Evolutionary conservation across 2,888 invertebrate genomes (phyloP), one percentile per base, ranked within the genome.

Genomic region (Thecophora atra): DNA sequence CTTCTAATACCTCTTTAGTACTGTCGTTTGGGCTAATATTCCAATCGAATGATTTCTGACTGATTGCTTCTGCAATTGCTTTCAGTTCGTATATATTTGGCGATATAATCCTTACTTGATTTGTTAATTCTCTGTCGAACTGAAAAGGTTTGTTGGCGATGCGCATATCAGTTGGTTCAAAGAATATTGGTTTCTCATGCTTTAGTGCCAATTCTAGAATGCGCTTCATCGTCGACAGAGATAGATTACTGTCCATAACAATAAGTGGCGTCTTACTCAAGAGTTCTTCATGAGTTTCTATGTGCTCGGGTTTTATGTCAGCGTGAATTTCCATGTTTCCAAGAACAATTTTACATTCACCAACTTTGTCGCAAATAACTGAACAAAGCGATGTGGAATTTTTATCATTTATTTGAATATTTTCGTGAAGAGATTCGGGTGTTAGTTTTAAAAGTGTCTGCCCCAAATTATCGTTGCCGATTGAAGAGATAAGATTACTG

Each of bases 301-400:
- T 89, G 90, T 93, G 83, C 71, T 91, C 87, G 0, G 91, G 87
- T 7, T 91, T 90, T 72, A 98, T 93, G 75, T 88, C 85, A 15
- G 88, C 83, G 82, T 97, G 95, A 26, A 94, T 90, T 58, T 89
- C 89, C 94, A 96, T 95, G 83, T 97, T 95, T 0, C 95, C 96
- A 68, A 97, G 88, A 0, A 94, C 91, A 68, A 95, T 89, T 69
- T 90, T 88, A 80, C 96, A 94, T 78, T 96, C 95, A 0, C 97
- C 97, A 7, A 82, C 83, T 0, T 87, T 84, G 82, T 94, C 92
- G 73, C 97, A 88, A 11, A 97, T 86, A 8, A 92, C 91, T 0
- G 92, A 91, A 83, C 95, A 96, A 30, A 92, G 91, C 0, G 93
- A 92, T 8, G 94, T 94, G 3, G 82, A 76, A 17, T 76, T 74